Evolutionary conservation across 2,113 vertebrate species (phyloP), one percentile per base, ranked within the genome.

Genomic region (Cyprinodon brontotheroides): DNA sequence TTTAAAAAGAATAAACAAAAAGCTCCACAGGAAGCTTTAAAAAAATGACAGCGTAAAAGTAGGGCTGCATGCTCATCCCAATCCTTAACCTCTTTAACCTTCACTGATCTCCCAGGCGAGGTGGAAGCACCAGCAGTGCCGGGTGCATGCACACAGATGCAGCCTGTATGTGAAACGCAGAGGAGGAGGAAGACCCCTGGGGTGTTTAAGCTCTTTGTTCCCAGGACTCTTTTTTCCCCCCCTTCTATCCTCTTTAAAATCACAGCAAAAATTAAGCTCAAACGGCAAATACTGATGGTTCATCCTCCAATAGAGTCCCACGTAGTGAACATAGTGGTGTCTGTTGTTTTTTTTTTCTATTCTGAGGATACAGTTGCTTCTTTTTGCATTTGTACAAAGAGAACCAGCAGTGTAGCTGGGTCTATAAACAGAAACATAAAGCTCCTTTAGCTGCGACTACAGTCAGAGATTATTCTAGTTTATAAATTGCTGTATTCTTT

Each of bases 151-250:
- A 79, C 68, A 50, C 43, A 61, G 62, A 86, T 3, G 65, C 79
- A 76, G 76, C 43, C 50, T 41, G 75, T 78, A 81, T 91, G 89
- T 82, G 90, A 91, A 88, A 82, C 3, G 67, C 80, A 85, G 77
- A 64, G 83, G 86, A 86, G 82, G 82, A 85, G 68, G 75, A 81
- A 66, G 80, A 75, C 66, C 79, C 82, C 81, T 80, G 87, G 68
- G 68, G 80, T 59, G 64, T 65, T 4, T n/a, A 63, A 74, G 77
- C 65, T 61, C 68, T 75, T 72, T 78, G 69, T 88, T 91, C 89
- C 83, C 89, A 86, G 74, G 79, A 79, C 70, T 84, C 62, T 47
- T 41, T 40, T 45, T 45, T 45, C 79, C 71, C 67, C 70, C 67
- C 70, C 86, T 70, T 84, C 76, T 72, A 66, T 82, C 37, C 76